Evolutionary conservation across 1,140 invertebrate species (phyloP).

Genomic region (Ganaspis sp.): DNA sequence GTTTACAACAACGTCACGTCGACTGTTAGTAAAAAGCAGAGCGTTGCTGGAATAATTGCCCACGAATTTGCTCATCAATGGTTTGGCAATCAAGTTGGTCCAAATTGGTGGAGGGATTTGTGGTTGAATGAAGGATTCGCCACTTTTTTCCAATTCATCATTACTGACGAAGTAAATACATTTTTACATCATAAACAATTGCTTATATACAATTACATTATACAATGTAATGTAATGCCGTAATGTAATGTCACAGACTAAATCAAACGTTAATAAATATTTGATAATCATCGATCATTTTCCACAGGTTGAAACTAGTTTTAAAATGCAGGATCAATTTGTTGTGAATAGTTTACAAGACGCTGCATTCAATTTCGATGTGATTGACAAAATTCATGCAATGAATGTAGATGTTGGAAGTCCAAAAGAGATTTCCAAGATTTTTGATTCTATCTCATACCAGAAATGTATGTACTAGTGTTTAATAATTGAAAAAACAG

Average conservation of each 20-base stretch:
- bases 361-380: constrained; percentile 57
- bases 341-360: constrained; percentile 59
- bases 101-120: constrained; percentile 81
- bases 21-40: constrained; percentile 72
- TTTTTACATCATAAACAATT: neutral
- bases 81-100: constrained; percentile 82
- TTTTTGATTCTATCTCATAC: constrained; percentile 86
- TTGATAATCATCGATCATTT: no score
- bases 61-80: constrained; percentile 85
- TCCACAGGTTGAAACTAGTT: constrained; percentile 69
- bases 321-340: constrained; percentile 78
- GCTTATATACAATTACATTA: neutral
- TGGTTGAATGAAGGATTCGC: constrained; percentile 87
- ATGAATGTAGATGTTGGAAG: constrained; percentile 60
- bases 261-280: no score
- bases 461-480: constrained; percentile 74
- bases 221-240: no score
- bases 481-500: neutral
- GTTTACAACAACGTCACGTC: no score
- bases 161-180: constrained; percentile 61
- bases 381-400: constrained; percentile 52
- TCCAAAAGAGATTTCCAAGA: constrained; percentile 78
- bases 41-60: constrained; percentile 77
- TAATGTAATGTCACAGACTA: no score
- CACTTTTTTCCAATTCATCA: constrained; percentile 74